Percentiles rank a stretch among this genome's conserved stretches.
Evolutionary conservation across 2,113 vertebrate genomes (phyloP).

Genomic region (Callospermophilus lateralis): DNA sequence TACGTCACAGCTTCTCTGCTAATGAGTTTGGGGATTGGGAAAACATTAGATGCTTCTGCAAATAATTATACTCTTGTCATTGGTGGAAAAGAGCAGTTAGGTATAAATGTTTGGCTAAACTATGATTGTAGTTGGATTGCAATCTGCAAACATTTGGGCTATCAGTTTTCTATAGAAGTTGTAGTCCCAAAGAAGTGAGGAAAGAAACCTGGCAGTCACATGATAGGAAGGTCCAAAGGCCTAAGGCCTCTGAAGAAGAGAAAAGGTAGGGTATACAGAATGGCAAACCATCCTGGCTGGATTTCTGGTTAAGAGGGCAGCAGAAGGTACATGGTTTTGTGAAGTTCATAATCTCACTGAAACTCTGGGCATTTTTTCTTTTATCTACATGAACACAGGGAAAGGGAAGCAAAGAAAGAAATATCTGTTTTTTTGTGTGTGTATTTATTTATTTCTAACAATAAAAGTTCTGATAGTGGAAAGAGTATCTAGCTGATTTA

Average conservation of each 20-base stretch:
- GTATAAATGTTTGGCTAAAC: conserved; percentile 36
- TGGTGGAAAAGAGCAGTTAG: conserved; percentile 27
- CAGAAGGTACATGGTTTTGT: conserved; percentile 1
- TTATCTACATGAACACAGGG: neutral
- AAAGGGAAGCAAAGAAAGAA: neutral
- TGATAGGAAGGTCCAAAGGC: neutral
- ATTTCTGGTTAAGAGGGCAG: conserved; percentile 41
- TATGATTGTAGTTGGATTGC: conserved; percentile 4
- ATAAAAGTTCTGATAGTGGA: conserved; percentile 50
- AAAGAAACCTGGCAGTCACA: neutral
- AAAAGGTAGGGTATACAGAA: neutral
- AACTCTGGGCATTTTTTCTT: neutral
- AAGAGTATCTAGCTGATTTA: conserved; percentile 61
- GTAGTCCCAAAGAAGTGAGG: neutral
- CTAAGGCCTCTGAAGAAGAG: neutral
- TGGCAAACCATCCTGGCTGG: neutral
- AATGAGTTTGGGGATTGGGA: neutral
- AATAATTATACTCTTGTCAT: conserved; percentile 17
- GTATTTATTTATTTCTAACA: conserved; percentile 4
- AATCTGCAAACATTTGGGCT: neutral
- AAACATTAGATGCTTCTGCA: conserved; percentile 53
- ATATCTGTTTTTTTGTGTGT: conserved; percentile 14
- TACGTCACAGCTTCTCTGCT: conserved; percentile 24
- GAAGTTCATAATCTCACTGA: conserved; percentile 31
- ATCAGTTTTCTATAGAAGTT: conserved; percentile 30